Base-by-base conservation (phyloP, 2,113 vertebrate species). In the Sceloporus tristichus region DNA sequence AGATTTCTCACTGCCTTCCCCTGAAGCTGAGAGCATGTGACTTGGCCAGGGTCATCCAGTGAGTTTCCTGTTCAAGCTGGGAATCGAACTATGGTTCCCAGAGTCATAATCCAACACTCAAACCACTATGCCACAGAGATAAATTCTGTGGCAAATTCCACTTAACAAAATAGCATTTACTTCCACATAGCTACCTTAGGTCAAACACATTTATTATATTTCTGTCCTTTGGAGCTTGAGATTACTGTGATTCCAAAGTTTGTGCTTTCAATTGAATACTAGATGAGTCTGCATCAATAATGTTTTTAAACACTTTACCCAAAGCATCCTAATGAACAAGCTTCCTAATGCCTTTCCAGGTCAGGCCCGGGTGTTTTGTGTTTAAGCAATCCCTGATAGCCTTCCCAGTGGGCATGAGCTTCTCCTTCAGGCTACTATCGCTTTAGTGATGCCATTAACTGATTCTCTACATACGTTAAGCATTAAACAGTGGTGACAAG, bases 401-500 rank as follows among this genome's bases (percentile, higher is more conserved):
- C 75, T 87, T 90, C 91, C 84, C 92, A 92, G 93, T 91, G 92
- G 89, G 92, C 93, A 95, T 2, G 87, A 94, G 92, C 88, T 94
- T 90, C 93, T 89, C 88, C 90, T 94, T 11, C 92, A 92, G 93
- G 86, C 92, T 91, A 91, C 85, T 90, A 48, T 92, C 40, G 87
- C 90, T 91, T 80, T 78, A 87, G 93, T 87, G 92, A 90, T 95
- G 93, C 94, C 92, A 84, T 40, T 82, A 94, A 48, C 89, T 91
- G 92, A 91, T 91, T 90, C 92, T 89, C 92, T 82, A 76, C 88
- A 82, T 7, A 82, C 54, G 65, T 89, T 94, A 91, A 86, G 92
- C 92, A 91, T 85, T 94, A 91, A 94, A 82, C 84, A 92, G 94
- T 88, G 92, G 85, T 92, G 95, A 95, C 92, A 94, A 92, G 92